Evolutionary conservation across 64 coral and sea anemone species (phyloP), one percentile per base, ranked within the genome.

Genomic region (Actinia tenebrosa): DNA sequence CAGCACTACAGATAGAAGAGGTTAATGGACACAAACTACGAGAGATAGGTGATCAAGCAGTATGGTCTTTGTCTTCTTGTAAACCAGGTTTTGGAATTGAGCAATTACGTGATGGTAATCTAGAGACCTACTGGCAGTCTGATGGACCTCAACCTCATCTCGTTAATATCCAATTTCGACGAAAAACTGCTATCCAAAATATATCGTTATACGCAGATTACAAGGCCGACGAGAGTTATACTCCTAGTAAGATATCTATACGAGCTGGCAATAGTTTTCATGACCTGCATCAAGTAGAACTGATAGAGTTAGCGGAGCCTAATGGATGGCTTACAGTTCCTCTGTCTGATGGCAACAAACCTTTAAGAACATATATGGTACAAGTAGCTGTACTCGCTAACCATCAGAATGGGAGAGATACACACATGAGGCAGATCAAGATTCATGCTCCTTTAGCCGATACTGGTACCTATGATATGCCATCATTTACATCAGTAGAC

Each of bases 21-120:
- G 54, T 90, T 16, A 90, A 89, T 80, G 88, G 91, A 18, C 92
- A 95, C 43, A 99, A 99, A 84, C 69, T 92, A 30, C 91, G 96
- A 23, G 96, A 99, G 82, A 99, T 99, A 22, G 96, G 96, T n/a
- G 93, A 99, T 82, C 96, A 99, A 72, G 96, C 96, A 15, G 93
- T 93, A 43, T 99, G 96, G 96, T 99, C 96, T 81, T 89, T 99
- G 63, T 99, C 96, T 4, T 99, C 96, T 9, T 99, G 96, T 72
- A 99, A 99, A 78, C 96, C 96, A 86, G 96, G 96, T 9, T 99
- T 99, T 80, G 96, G 96, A 18, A 92, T 99, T 47, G 96, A 99
- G 56, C 96, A 99, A 53, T 42, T 99, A 20, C 87, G 96, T 2
- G 96, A 99, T 82, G 96, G 93, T 86, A 99, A 99, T 85, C 66